Evolutionary conservation across 2,888 invertebrate genomes (phyloP).

Genomic region (Zaprionus lineosus): DNA sequence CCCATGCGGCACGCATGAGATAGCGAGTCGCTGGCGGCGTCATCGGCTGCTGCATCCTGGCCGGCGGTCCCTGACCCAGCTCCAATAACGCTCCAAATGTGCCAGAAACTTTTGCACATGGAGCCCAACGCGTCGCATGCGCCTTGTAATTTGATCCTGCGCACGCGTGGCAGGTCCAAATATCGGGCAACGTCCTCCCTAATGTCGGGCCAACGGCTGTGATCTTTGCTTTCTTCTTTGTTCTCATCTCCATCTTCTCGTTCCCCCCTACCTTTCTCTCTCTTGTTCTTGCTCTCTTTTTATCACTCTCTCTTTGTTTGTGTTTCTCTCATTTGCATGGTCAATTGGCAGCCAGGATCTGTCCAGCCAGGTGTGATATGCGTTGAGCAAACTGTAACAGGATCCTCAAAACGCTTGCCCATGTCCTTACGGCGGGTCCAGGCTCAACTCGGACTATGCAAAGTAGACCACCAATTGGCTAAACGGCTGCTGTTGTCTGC

Average conservation of each 20-base stretch:
- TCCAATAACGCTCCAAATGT: slow-evolving; percentile 34
- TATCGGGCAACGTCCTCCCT: slow-evolving; percentile 11
- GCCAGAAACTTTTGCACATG: slow-evolving; percentile 12
- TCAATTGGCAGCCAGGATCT: slow-evolving; percentile 17
- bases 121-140: slow-evolving; percentile 50
- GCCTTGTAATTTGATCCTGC: slow-evolving; percentile 54
- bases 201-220: slow-evolving; percentile 64
- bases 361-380: slow-evolving; percentile 51
- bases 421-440: slow-evolving; percentile 25
- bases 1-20: slow-evolving; percentile 28
- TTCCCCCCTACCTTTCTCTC: not conserved
- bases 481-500: slow-evolving; percentile 54
- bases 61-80: slow-evolving; percentile 55
- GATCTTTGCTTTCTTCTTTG: slow-evolving; percentile 57
- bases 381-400: slow-evolving; percentile 50
- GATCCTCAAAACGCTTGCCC: slow-evolving; percentile 25
- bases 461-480: slow-evolving; percentile 56
- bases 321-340: slow-evolving; percentile 23
- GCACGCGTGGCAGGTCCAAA: slow-evolving; percentile 67
- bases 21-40: slow-evolving; percentile 14
- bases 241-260: too few relatives aligned
- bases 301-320: not conserved
- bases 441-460: slow-evolving; percentile 56
- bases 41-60: slow-evolving; percentile 40
- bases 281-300: not conserved